phyloP scores from a whole-genome alignment of 2,797 vertebrate genomes.

The Gadopsis bispinosus region DNA sequence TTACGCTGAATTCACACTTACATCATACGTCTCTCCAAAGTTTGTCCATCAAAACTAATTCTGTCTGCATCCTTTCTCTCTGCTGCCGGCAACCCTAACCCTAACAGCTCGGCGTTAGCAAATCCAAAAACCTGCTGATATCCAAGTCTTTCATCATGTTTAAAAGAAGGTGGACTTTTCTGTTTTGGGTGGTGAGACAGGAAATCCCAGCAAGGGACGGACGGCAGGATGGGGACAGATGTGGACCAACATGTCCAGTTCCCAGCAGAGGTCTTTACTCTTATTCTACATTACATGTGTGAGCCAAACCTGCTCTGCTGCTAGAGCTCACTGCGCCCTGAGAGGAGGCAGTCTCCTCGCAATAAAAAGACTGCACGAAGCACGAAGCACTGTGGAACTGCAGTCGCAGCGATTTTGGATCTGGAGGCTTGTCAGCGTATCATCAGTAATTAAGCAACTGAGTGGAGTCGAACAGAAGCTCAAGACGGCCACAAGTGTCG shows the following conservation, averaged over 20 bases:
- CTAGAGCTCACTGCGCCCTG: not conserved
- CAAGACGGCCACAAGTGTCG: not conserved
- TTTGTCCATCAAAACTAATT: not conserved
- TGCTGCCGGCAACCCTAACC: no score
- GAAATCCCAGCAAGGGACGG: not conserved
- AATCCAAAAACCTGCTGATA: no score
- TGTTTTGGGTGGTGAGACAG: no score
- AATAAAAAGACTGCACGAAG: not conserved
- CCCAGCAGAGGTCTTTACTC: slow-evolving; percentile 3
- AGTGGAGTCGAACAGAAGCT: not conserved
- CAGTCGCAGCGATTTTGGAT: not conserved
- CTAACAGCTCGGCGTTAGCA: no score
- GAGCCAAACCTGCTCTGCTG: not conserved
- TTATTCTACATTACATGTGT: not conserved
- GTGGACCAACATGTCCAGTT: not conserved
- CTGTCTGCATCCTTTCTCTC: no score
- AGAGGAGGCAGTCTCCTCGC: not conserved
- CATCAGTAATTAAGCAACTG: not conserved
- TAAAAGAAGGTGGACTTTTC: no score
- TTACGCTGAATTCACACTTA: no score
- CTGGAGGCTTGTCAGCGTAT: not conserved
- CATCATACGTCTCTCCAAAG: no score
- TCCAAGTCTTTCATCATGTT: no score
- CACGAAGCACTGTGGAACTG: not conserved
- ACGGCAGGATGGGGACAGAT: not conserved